Conservation (phyloP, 2,797 vertebrate genomes). For the Melanotaenia pygmaea region DNA sequence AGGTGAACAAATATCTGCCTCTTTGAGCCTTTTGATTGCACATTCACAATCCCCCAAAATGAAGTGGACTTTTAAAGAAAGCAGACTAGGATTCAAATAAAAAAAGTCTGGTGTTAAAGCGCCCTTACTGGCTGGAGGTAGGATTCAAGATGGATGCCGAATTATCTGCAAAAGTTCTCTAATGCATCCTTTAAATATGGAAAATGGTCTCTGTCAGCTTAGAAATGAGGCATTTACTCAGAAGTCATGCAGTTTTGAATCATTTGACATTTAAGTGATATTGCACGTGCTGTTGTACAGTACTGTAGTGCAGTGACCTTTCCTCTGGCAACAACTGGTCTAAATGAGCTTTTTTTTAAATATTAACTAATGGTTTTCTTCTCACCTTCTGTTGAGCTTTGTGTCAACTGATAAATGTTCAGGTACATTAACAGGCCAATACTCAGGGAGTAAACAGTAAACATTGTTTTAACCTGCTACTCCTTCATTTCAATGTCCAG, state of each 20-base stretch:
- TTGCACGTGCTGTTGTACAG: not conserved
- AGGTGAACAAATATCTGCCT: no score
- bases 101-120: no score
- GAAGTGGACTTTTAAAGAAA: no score
- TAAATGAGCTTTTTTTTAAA: not conserved
- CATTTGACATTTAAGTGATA: not conserved
- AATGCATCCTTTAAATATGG: not conserved
- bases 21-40: no score
- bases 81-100: no score
- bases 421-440: slow-evolving; percentile 2
- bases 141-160: no score
- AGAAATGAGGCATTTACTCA: not conserved
- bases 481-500: no score
- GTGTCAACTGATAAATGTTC: slow-evolving; percentile 1
- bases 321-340: not conserved
- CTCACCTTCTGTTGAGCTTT: not conserved
- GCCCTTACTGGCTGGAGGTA: no score
- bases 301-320: not conserved
- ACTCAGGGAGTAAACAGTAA: not conserved
- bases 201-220: not conserved
- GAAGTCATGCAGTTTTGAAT: not conserved
- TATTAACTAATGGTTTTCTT: not conserved
- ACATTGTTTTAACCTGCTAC: not conserved
- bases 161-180: no score
- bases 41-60: no score